Conservation (phyloP, 2,797 vertebrate species). For the Mionectes olivaceus region DNA sequence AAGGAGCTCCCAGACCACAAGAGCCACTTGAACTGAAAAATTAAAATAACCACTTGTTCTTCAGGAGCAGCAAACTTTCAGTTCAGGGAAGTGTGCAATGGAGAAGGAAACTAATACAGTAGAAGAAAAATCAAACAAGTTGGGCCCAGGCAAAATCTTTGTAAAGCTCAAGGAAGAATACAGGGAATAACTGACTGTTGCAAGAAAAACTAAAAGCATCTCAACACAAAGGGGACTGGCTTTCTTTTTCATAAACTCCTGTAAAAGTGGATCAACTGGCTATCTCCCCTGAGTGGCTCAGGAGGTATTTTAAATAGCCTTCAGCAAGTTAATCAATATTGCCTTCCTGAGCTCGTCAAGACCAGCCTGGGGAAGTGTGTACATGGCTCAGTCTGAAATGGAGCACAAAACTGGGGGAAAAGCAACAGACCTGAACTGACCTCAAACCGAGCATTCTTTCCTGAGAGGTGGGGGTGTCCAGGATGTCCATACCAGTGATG, state of each 20-base stretch:
- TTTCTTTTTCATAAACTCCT: not conserved
- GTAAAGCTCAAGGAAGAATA: not conserved
- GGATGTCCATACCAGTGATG: accelerated
- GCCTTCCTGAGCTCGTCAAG: not conserved
- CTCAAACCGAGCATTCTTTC: not conserved
- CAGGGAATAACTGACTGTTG: not conserved
- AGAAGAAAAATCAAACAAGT: not conserved
- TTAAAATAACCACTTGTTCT: not conserved
- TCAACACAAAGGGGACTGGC: not conserved
- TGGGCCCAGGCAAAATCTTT: not conserved
- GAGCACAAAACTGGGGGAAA: not conserved
- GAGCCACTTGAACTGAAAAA: not conserved
- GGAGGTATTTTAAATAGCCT: not conserved
- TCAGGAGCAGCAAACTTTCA: not conserved
- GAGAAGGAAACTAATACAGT: not conserved
- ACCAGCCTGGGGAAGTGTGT: accelerated
- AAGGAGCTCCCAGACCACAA: not conserved
- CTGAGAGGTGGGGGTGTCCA: accelerated
- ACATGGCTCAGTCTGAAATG: not conserved
- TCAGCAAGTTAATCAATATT: not conserved
- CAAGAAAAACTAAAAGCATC: not conserved
- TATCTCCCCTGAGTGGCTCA: not conserved
- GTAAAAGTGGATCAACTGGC: not conserved
- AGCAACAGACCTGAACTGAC: not conserved
- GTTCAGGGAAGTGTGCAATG: not conserved